phyloP scores from a whole-genome alignment of 2,888 invertebrate genomes.

The Apodemia mormo region DNA sequence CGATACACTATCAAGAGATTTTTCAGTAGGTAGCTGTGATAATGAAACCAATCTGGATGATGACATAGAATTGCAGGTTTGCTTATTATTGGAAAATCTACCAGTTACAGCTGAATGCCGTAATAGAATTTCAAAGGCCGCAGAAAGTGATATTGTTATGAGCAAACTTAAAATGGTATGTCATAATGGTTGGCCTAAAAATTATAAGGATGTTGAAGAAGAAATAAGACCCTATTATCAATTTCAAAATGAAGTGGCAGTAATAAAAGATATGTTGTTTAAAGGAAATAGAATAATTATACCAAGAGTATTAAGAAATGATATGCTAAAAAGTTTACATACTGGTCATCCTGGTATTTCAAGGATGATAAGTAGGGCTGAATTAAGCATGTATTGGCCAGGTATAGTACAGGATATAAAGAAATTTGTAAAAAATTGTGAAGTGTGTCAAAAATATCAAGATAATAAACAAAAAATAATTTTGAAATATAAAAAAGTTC shows the following conservation, averaged over 20 bases:
- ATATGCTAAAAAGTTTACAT: too few species aligned
- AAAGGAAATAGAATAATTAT: constrained; percentile 31
- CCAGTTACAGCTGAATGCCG: too few species aligned
- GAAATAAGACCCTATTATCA: constrained; percentile 22
- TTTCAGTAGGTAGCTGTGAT: too few species aligned
- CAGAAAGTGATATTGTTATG: background rate
- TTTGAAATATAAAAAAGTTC: constrained; percentile 27
- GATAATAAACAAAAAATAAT: constrained; percentile 21
- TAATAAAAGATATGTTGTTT: constrained; percentile 29
- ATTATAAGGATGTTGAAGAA: background rate
- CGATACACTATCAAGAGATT: too few species aligned
- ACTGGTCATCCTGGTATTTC: constrained; percentile 31
- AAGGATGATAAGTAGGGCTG: constrained; percentile 28
- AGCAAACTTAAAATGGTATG: background rate
- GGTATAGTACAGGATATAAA: constrained; percentile 19
- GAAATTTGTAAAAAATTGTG: constrained; percentile 17
- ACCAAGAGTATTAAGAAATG: constrained; percentile 24
- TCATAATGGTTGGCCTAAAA: background rate
- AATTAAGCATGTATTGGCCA: constrained; percentile 30
- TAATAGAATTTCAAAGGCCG: too few species aligned
- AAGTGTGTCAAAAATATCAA: constrained; percentile 21
- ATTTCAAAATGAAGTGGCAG: constrained; percentile 23
- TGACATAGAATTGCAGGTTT: too few species aligned
- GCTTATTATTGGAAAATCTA: too few species aligned
- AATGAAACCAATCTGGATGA: too few species aligned